Evolutionary conservation across 92 coral and sea anemone genomes (phyloP).

Genomic region (Chrysogorgia sp.): DNA sequence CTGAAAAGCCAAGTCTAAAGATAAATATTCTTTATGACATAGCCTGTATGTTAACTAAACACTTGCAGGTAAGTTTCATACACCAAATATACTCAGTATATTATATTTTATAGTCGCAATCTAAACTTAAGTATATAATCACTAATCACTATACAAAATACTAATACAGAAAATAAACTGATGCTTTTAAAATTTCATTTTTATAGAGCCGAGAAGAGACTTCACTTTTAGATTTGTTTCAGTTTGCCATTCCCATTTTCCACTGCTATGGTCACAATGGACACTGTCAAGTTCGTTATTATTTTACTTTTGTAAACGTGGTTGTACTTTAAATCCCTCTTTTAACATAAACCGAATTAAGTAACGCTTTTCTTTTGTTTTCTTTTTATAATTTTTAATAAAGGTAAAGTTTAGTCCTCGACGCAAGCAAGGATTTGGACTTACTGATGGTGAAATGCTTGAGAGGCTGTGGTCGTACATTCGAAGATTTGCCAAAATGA

Average conservation of each 20-base stretch:
- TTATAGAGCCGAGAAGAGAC: slow-evolving; percentile 18
- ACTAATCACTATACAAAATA: neutral
- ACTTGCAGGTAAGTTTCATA: slow-evolving; percentile 28
- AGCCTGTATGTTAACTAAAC: slow-evolving; percentile 43
- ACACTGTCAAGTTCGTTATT: slow-evolving; percentile 31
- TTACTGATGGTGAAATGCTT: too few species aligned
- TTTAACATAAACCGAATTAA: too few species aligned
- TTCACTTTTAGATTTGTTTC: slow-evolving; percentile 15
- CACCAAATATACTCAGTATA: too few species aligned
- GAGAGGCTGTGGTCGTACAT: slow-evolving; percentile 6
- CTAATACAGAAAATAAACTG: too few species aligned
- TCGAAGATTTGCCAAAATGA: slow-evolving; percentile 8
- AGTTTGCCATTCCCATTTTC: slow-evolving; percentile 31
- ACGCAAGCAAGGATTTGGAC: too few species aligned
- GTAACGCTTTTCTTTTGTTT: too few species aligned
- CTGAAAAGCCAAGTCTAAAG: slow-evolving; percentile 6
- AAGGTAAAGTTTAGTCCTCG: too few species aligned
- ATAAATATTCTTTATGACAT: slow-evolving; percentile 39
- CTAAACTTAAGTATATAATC: too few species aligned
- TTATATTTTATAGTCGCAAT: neutral
- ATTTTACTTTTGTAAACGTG: neutral
- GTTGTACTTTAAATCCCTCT: too few species aligned
- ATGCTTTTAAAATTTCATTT: too few species aligned
- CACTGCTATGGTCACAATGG: slow-evolving; percentile 43
- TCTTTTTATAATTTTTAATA: too few species aligned